A percentile compares a stretch with the other conserved stretches of the same genome.
phyloP scores from a whole-genome alignment of 1,140 invertebrate species.

The Elymnias hypermnestra region DNA sequence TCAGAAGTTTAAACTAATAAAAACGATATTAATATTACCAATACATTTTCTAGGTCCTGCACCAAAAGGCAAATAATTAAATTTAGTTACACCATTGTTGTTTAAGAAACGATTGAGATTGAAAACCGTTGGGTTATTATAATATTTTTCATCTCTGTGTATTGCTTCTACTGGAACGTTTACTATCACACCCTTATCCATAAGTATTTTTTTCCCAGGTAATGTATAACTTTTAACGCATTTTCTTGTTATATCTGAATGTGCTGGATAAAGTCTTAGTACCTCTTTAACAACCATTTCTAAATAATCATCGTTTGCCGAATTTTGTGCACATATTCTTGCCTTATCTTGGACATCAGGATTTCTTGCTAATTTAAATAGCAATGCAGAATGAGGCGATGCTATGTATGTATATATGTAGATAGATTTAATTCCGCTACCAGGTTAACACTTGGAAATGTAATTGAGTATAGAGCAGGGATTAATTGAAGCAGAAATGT shows the following conservation, averaged over 20 bases:
- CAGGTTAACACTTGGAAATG: conserved; percentile 34
- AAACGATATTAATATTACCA: no score
- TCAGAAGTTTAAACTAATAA: no score
- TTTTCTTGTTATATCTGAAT: conserved; percentile 76
- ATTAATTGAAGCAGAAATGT: conserved; percentile 70
- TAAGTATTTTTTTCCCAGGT: conserved; percentile 69
- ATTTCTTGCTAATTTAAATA: conserved; percentile 54
- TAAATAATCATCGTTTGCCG: conserved; percentile 35
- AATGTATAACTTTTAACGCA: conserved; percentile 74
- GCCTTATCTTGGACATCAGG: conserved; percentile 39
- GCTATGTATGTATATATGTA: no score
- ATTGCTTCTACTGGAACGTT: conserved; percentile 77
- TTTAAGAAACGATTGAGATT: conserved; percentile 85
- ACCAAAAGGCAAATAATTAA: conserved; percentile 79
- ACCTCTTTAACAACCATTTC: conserved; percentile 70
- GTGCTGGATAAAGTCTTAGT: conserved; percentile 77
- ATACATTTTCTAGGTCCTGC: conserved; percentile 82
- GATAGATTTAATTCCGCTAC: conserved; percentile 14
- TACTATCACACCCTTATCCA: conserved; percentile 76
- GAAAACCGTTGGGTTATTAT: conserved; percentile 82
- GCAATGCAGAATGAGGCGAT: no score
- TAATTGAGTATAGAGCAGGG: conserved; percentile 60
- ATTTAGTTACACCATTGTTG: conserved; percentile 65
- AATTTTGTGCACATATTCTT: conserved; percentile 27
- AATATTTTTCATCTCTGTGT: conserved; percentile 81